Evolutionary conservation across 2,888 invertebrate genomes (phyloP).

Genomic region (Hypomecis atomaria): DNA sequence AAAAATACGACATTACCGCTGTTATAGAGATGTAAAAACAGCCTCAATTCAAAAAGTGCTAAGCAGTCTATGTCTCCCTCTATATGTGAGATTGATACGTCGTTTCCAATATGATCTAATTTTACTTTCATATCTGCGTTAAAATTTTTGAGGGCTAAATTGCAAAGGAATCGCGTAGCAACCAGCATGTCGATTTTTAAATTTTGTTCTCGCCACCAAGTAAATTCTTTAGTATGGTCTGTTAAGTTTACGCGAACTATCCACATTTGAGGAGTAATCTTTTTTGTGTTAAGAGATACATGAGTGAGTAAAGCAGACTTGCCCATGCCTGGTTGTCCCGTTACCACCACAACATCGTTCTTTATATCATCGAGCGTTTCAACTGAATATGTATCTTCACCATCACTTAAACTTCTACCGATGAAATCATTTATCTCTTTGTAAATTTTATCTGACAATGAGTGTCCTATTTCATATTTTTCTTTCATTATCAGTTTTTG

Average conservation of each 20-base stretch:
- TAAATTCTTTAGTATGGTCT: conserved; percentile 45
- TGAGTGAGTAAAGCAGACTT: conserved; percentile 54
- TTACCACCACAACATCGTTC: conserved; percentile 47
- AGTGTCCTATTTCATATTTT: conserved; percentile 50
- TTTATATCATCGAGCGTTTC: conserved; percentile 48
- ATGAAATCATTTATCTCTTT: conserved; percentile 48
- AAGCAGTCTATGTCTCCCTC: conserved; percentile 30
- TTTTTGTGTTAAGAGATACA: conserved; percentile 51
- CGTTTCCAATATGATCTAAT: conserved; percentile 31
- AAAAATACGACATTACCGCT: conserved; percentile 48
- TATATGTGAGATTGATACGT: conserved; percentile 34
- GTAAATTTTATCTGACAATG: conserved; percentile 44
- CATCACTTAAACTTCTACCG: conserved; percentile 43
- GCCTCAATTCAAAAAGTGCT: conserved; percentile 48
- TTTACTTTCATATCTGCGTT: conserved; percentile 35
- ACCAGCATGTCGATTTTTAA: conserved; percentile 15
- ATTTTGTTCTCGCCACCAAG: conserved; percentile 42
- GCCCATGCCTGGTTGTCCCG: conserved; percentile 51
- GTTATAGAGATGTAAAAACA: conserved; percentile 52
- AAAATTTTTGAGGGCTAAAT: conserved; percentile 46
- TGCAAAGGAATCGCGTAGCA: conserved; percentile 46
- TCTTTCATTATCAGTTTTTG: conserved; percentile 46
- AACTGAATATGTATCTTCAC: conserved; percentile 40
- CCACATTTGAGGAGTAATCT: conserved; percentile 46
- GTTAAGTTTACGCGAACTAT: conserved; percentile 52